These are phyloP conservation scores for Ploceus nigricollis DNA, from an alignment of 2,113 vertebrate genomes.

Conservation along the genomic window DNA sequence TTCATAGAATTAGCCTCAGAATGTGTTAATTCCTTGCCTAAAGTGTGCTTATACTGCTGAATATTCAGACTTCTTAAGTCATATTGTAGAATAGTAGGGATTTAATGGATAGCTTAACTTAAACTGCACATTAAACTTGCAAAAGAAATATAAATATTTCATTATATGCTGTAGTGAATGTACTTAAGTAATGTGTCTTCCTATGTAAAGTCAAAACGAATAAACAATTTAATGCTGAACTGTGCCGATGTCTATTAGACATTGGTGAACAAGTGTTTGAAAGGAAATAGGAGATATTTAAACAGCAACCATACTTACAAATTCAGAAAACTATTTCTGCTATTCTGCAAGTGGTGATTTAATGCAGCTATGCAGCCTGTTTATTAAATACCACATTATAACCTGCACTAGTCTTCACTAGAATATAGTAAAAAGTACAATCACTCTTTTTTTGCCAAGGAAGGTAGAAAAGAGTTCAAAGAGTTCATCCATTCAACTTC, in stretches of 20 bases:
- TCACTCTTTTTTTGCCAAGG: not conserved
- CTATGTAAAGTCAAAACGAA: not conserved
- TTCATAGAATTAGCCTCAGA: not conserved
- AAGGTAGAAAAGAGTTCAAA: not conserved
- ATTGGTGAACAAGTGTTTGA: not conserved
- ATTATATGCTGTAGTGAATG: not conserved
- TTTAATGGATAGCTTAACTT: not conserved
- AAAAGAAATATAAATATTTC: not conserved
- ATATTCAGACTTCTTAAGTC: not conserved
- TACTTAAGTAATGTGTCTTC: not conserved
- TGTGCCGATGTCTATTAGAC: not conserved
- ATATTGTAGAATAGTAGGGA: not conserved
- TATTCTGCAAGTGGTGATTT: not conserved
- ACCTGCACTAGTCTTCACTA: not conserved
- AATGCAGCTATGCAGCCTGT: not conserved
- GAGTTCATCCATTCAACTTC: not conserved
- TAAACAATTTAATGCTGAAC: not conserved
- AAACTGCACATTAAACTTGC: not conserved
- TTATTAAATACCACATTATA: not conserved
- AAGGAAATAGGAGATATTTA: not conserved
- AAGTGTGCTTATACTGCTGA: not conserved
- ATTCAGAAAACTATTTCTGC: not conserved
- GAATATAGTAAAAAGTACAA: not conserved
- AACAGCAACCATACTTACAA: not conserved
- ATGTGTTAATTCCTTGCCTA: not conserved